These are phyloP conservation scores for Andricus curvator DNA, from an alignment of 2,888 invertebrate species.

Conservation along the genomic window DNA sequence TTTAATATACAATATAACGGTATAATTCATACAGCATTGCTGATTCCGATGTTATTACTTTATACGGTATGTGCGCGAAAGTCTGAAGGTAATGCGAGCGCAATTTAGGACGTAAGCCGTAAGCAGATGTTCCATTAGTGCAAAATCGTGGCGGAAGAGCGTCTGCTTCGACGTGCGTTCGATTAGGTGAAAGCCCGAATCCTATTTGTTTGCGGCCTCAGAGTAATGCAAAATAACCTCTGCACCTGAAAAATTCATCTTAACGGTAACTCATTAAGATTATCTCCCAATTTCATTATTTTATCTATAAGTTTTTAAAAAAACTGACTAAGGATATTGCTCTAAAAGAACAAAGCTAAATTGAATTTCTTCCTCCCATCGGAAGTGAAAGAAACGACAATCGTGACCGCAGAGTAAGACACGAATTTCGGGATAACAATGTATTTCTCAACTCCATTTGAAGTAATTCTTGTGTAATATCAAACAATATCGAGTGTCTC, in stretches of 20 bases:
- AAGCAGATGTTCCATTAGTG: slow-evolving; percentile 41
- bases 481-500: slow-evolving; percentile 16
- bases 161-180: slow-evolving; percentile 39
- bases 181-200: slow-evolving; percentile 39
- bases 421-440: slow-evolving; percentile 4
- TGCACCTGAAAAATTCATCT: neutral
- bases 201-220: slow-evolving; percentile 31
- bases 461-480: slow-evolving; percentile 17
- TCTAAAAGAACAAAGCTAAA: neutral
- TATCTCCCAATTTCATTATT: neutral
- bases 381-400: neutral
- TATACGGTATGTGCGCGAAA: neutral
- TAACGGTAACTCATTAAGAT: neutral
- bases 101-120: slow-evolving; percentile 40
- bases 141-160: slow-evolving; percentile 37
- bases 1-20: slow-evolving; percentile 39
- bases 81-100: slow-evolving; percentile 34
- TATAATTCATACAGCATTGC: slow-evolving; percentile 31
- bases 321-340: neutral
- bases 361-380: slow-evolving; percentile 16
- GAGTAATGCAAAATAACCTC: slow-evolving; percentile 25
- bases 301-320: neutral
- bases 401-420: neutral
- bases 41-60: slow-evolving; percentile 33
- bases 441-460: neutral